Base-by-base conservation (phyloP, 2,797 vertebrate species). In the Aphelocoma californica region DNA sequence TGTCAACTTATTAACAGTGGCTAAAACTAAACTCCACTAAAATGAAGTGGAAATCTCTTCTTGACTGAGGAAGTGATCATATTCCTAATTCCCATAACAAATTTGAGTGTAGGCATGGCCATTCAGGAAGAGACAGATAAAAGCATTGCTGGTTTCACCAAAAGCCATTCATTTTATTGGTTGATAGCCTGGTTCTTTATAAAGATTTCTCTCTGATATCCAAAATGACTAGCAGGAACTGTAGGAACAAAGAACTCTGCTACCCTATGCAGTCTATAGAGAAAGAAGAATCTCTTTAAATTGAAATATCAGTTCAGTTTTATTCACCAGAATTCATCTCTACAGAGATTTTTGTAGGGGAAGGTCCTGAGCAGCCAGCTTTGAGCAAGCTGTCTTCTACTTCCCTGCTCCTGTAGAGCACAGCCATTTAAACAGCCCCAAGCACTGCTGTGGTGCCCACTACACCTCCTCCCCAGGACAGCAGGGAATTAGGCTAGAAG, bases 371-470 rank as follows among this genome's bases (percentile, higher is more conserved):
- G 6, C 42, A 73, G 32, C 18, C 5, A 4, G 1, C 61, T 81
- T 47, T 14, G 57, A 70, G 57, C 9, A 17, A 65, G 3, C 28
- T 53, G 31, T 32, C 18, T 34, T 62, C 34, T 38, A 1, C 36
- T 44, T 53, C 47, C 24, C 21, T 51, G 10, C 24, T 51, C 25
- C 58, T 62, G 7, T 14, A 20, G 28, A 86, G 34, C 32, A n/a
- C 54, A 74, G 51, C 26, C 53, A 14, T 31, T 21, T 21, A 14
- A 12, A 32, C 13, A 57, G 20, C 32, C 26, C 56, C 62, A 53
- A 48, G 67, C 5, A 4, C 13, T 40, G 34, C 34, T 2, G 0
- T 50, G 73, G 10, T 50, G 17, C 36, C 34, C 40, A 2, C 42
- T 20, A 7, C 18, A 5, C 40, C 51, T 64, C 34, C 25, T 57